Base-by-base conservation (phyloP, 1,140 invertebrate genomes). In the Penaeus vannamei region DNA sequence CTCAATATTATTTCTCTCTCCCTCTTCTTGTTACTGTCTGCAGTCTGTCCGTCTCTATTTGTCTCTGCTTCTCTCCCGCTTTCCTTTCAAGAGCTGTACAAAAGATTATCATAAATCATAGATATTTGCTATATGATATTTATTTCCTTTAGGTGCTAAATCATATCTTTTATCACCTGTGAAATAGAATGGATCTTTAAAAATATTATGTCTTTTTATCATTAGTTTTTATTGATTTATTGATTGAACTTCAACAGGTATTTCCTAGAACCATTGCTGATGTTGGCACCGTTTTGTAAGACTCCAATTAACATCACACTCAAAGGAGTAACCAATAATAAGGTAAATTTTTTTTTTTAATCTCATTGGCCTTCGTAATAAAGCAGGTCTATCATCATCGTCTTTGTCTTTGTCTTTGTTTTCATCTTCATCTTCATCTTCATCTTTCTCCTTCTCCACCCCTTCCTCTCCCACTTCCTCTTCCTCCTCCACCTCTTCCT, bases 281-380 rank as follows among this genome's bases (percentile, higher is more conserved):
- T 96, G 72, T 92, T 99, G 66, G 98, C 97, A 23, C 97, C 98
- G 29, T 99, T 99, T 93, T 99, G 97, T 93, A 99, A 99, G 94
- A 95, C 95, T 92, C 96, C 97, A 7, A 85, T 99, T 3, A 94
- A 97, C 92, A 95, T 95, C 20, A 97, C 95, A 17, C 93, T 99
- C 1, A 95, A 94, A 92, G 99, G 99, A 22, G 95, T 99, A 0
- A 99, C 98, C 19, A 98, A 98, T 93, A 97, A 97, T 92, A 94
- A 95, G 86, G 94, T 95, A 92, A 77, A 81, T 29, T n/a, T 32
- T 36, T 22, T 29, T 53, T 53, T 10, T 10, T 1, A 1, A 12
- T 62, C 23, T 76, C 32, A 19, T 60, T 79, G 32, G 32, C 36
- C 32, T 32, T 79, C n/a, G 29, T 86, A 26, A 14, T 29, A 1